Evolutionary conservation across 2,113 vertebrate species (phyloP).

Genomic region (Ptyas mucosa): DNA sequence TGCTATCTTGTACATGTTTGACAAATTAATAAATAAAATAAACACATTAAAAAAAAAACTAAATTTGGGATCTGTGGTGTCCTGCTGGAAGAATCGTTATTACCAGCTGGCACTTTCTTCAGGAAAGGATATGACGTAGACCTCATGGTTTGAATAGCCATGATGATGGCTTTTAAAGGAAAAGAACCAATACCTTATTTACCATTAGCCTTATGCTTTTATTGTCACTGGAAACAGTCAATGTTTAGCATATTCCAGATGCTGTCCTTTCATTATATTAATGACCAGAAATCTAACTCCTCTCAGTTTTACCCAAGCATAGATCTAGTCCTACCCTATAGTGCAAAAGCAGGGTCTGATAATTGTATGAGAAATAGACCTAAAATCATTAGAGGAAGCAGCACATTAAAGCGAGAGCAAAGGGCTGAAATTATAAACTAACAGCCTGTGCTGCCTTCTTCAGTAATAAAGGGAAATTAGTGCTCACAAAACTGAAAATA

Average conservation of each 20-base stretch:
- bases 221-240: neutral
- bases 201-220: neutral
- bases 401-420: neutral
- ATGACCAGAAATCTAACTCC: neutral
- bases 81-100: neutral
- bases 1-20: too few relatives aligned
- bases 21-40: too few relatives aligned
- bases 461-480: constrained; percentile 5
- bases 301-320: neutral
- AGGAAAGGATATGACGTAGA: neutral
- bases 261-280: constrained; percentile 4
- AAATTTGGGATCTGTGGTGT: neutral
- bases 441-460: neutral
- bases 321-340: neutral
- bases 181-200: neutral
- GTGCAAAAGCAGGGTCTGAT: neutral
- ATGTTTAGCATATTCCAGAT: constrained; percentile 4
- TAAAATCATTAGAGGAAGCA: neutral
- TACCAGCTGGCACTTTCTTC: neutral
- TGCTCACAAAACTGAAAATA: neutral
- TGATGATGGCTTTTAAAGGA: neutral
- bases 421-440: constrained; percentile 10
- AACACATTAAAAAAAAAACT: neutral
- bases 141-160: neutral
- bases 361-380: neutral